Percentiles rank a stretch among this genome's conserved stretches.
phyloP scores from a whole-genome alignment of 2,113 vertebrate genomes.

The Antechinus flavipes region DNA sequence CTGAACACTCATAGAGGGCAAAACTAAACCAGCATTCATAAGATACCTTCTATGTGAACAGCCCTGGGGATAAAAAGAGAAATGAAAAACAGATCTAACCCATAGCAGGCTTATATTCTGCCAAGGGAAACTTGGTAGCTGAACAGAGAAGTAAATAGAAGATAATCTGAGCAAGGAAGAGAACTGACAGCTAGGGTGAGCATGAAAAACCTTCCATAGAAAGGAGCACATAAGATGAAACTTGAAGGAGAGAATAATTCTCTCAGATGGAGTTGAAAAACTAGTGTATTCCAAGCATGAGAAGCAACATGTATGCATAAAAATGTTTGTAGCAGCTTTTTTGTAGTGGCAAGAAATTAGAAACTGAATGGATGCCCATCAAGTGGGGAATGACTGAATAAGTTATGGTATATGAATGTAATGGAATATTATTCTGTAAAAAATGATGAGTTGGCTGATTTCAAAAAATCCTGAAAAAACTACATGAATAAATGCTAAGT shows the following conservation, averaged over 20 bases:
- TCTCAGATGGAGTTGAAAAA: neutral
- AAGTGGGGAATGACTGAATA: no score
- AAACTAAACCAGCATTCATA: neutral
- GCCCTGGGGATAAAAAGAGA: neutral
- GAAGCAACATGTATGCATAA: neutral
- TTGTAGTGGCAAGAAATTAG: no score
- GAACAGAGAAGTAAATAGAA: neutral
- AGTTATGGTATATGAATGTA: no score
- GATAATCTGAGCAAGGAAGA: neutral
- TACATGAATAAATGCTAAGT: no score
- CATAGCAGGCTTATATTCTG: neutral
- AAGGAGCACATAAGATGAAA: neutral
- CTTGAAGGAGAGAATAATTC: neutral
- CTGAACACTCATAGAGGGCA: neutral
- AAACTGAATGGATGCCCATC: no score
- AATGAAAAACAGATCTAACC: neutral
- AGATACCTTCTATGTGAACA: neutral
- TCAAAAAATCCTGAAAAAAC: no score
- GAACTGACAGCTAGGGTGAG: neutral
- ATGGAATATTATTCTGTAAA: no score
- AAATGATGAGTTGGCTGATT: no score
- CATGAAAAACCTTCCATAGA: neutral
- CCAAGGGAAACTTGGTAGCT: neutral
- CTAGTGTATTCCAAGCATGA: neutral
- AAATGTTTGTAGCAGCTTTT: no score